Percentiles rank a stretch among this genome's conserved stretches.
These are phyloP conservation scores for Chrysemys picta DNA, from an alignment of 2,113 vertebrate species.

Conservation along the genomic window DNA sequence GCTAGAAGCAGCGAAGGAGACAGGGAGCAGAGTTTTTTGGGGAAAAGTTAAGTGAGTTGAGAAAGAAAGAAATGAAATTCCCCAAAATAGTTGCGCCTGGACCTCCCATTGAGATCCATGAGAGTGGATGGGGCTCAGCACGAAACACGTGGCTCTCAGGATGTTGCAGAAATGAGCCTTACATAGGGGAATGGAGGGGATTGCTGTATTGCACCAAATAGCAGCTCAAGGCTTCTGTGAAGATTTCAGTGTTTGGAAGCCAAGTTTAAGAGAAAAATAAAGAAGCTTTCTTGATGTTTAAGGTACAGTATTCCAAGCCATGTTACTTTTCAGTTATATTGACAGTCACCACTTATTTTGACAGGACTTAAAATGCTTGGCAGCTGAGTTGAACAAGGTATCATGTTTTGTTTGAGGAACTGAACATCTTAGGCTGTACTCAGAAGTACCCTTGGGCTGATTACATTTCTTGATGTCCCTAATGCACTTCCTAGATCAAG, in stretches of 20 bases:
- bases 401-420: not conserved
- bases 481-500: not conserved
- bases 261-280: not conserved
- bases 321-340: not conserved
- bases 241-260: not conserved
- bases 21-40: not conserved
- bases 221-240: fast-evolving
- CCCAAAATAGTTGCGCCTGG: not conserved
- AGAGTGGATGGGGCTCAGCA: fast-evolving
- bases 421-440: fast-evolving
- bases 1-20: not conserved
- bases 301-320: no score
- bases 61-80: not conserved
- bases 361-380: not conserved
- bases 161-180: not conserved
- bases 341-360: not conserved
- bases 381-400: not conserved
- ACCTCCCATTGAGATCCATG: not conserved
- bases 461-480: not conserved
- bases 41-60: not conserved
- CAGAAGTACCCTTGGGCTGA: not conserved
- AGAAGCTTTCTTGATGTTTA: not conserved
- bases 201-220: fast-evolving
- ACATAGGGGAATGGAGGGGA: not conserved
- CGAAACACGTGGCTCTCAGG: fast-evolving